Evolutionary conservation across 2,888 invertebrate genomes (phyloP), one percentile per base, ranked within the genome.

Genomic region (Tromatobia lineatoria): DNA sequence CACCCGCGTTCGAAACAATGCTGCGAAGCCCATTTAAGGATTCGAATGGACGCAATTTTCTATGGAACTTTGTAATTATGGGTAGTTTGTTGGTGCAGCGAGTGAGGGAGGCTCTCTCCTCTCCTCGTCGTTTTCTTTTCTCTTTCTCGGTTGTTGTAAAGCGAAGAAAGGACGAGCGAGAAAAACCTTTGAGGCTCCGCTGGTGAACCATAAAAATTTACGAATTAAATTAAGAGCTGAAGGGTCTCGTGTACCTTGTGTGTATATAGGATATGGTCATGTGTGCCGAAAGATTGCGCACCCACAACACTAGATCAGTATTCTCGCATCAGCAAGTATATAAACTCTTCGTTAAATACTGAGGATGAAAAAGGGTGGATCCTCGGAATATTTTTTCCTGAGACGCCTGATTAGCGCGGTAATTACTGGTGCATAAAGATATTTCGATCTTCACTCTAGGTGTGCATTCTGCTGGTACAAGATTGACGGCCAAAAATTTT

Each of bases 41-140:
- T 93, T 92, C 93, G 93, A 93, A 93, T 93, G 92, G 90, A 93
- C 93, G 92, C 92, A 93, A 93, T 93, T 93, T 93, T 93, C 93
- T 93, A 93, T 93, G 90, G 93, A 92, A 92, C 92, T 93, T 93
- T 90, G 92, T 93, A 93, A 93, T 93, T 93, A 93, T 93, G 91
- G 93, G 93, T 90, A 93, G 93, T 93, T 93, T 92, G 91, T 91
- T 92, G 92, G 88, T 89, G 90, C 90, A 90, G 88, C 75, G 59
- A 80, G 77, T 42, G 54, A 80, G 74, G 86, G 82, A 81, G 86
- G 84, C 87, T 89, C 87, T 88, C 86, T 18, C 67, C 66, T 74
- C 64, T 64, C 34, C 23, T 73, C 57, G n/a, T 50, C 45, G 64
- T 69, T 59, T 25, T 25, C 13, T 45, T 50, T 50, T 66, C 76